These are phyloP conservation scores for Agrilus cyanescens DNA, from an alignment of 2,888 invertebrate genomes.

Conservation along the genomic window DNA sequence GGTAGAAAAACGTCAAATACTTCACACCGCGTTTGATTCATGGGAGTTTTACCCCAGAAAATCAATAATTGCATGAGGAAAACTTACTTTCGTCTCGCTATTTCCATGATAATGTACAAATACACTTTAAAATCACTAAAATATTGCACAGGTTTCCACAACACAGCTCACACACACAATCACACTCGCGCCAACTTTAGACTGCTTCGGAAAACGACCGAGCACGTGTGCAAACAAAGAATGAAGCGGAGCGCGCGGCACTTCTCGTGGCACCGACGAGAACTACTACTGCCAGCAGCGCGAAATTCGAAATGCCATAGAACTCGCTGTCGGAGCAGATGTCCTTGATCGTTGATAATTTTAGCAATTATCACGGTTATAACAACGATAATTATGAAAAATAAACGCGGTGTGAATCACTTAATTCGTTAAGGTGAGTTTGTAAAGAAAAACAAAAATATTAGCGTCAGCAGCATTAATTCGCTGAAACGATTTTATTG, in stretches of 20 bases:
- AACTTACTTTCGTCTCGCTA: conserved; percentile 20
- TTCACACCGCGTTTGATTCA: no score
- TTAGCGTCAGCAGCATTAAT: no score
- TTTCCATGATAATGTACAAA: conserved; percentile 14
- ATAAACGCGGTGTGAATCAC: no score
- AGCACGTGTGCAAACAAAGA: conserved; percentile 19
- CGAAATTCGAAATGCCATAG: background rate
- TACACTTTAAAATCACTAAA: conserved; percentile 9
- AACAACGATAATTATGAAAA: no score
- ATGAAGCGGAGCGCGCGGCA: conserved; percentile 2
- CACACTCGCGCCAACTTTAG: conserved; percentile 13
- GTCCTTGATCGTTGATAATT: no score
- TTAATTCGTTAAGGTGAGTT: no score
- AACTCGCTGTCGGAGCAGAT: no score
- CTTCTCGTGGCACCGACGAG: conserved; percentile 1
- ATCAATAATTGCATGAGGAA: conserved; percentile 6
- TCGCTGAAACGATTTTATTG: no score
- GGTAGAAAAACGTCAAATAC: conserved; percentile 6
- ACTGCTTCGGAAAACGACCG: conserved; percentile 13
- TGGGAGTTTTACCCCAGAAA: no score
- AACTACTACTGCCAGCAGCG: background rate
- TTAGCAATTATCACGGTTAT: no score
- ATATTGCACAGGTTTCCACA: conserved; percentile 12
- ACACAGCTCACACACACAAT: conserved; percentile 6
- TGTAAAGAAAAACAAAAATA: no score